Evolutionary conservation across 2,888 invertebrate species (phyloP).

Genomic region (Aproaerema taeniolella): DNA sequence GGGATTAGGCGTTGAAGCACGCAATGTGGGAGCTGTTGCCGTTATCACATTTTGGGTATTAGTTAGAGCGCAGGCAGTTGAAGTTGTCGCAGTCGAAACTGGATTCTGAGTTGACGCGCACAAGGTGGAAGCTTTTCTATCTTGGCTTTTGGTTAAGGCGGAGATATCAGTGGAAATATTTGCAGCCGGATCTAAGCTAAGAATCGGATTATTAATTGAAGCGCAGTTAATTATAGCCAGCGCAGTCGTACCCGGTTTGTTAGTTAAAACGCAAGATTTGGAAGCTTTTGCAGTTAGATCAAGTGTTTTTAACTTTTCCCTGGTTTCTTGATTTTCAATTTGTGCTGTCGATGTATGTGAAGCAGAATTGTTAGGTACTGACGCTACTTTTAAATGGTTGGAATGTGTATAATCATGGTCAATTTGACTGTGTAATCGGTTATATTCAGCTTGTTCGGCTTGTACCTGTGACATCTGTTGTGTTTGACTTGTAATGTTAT

Average conservation of each 20-base stretch:
- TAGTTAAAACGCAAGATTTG: conserved; percentile 2
- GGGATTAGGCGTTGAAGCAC: too few relatives aligned
- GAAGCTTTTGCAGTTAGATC: conserved; percentile 1
- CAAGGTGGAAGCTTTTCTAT: too few relatives aligned
- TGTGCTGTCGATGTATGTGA: background rate
- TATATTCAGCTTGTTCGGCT: too few relatives aligned
- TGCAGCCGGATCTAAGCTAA: background rate
- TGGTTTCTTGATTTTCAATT: background rate
- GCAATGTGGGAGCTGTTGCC: background rate
- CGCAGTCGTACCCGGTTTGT: conserved; percentile 1
- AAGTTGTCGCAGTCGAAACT: too few relatives aligned
- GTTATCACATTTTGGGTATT: too few relatives aligned
- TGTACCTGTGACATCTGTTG: too few relatives aligned
- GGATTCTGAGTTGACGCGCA: too few relatives aligned
- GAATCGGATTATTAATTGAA: conserved; percentile 1
- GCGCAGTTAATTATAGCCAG: background rate
- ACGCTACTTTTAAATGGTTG: too few relatives aligned
- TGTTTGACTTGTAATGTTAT: too few relatives aligned
- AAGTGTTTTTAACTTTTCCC: background rate
- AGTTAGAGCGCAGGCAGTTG: too few relatives aligned
- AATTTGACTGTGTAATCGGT: too few relatives aligned
- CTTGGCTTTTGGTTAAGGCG: background rate
- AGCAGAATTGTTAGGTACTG: conserved; percentile 2
- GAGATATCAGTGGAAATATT: background rate
- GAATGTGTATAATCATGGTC: too few relatives aligned